Percentiles rank a stretch among this genome's conserved stretches.
Conservation (phyloP, 2,797 vertebrate genomes). For the Remorina albescens region DNA sequence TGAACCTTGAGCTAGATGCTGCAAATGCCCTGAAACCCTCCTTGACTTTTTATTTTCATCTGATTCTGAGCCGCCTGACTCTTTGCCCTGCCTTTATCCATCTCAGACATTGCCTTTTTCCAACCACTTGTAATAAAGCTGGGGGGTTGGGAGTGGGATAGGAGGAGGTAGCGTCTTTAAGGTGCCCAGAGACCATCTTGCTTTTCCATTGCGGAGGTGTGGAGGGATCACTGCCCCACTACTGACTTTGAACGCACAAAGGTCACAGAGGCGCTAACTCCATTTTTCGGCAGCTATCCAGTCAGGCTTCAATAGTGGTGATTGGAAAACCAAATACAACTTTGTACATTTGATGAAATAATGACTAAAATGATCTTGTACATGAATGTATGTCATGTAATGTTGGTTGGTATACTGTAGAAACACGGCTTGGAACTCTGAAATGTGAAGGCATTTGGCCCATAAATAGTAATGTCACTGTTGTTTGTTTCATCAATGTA, state of each 20-base stretch:
- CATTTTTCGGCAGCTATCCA: background rate
- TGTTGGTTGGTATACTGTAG: too few relatives aligned
- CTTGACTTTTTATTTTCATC: conserved; percentile 72
- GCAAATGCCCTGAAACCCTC: conserved; percentile 73
- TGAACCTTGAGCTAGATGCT: conserved; percentile 55
- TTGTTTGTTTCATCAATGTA: too few relatives aligned
- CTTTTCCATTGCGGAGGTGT: conserved; percentile 18
- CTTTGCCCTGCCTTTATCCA: conserved; percentile 36
- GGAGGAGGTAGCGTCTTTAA: background rate
- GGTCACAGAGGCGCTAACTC: conserved; percentile 14
- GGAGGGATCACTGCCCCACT: conserved; percentile 20
- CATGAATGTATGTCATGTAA: background rate
- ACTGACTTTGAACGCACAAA: conserved; percentile 30
- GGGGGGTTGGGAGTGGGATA: background rate
- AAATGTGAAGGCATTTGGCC: background rate
- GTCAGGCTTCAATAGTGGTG: background rate
- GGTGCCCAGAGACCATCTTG: conserved; percentile 19
- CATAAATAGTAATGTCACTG: background rate
- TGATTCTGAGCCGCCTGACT: conserved; percentile 48
- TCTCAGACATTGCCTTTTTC: conserved; percentile 43
- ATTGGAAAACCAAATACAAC: conserved; percentile 14
- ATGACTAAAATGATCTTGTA: background rate
- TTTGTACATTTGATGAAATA: background rate
- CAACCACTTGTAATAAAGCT: conserved; percentile 44
- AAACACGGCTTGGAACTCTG: background rate